phyloP scores from a whole-genome alignment of 2,113 vertebrate species.

The Recurvirostra avosetta region DNA sequence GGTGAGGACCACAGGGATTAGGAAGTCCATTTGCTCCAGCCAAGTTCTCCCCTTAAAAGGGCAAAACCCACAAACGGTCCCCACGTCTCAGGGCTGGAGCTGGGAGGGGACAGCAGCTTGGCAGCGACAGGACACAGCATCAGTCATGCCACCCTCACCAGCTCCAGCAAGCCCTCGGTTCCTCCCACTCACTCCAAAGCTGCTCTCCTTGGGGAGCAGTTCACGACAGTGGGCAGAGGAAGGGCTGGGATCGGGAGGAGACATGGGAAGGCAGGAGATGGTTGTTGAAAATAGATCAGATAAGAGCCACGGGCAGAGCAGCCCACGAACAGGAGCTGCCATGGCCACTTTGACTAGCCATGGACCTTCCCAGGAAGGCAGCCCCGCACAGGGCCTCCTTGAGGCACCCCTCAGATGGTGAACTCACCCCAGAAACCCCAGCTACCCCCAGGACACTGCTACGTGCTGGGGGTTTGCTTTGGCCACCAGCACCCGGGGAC shows the following conservation, averaged over 20 bases:
- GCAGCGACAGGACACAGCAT: not conserved
- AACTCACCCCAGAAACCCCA: fast-evolving
- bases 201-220: not conserved
- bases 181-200: not conserved
- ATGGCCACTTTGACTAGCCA: not conserved
- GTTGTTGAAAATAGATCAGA: constrained; percentile 1
- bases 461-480: fast-evolving
- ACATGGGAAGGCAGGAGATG: not conserved
- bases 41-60: constrained; percentile 64
- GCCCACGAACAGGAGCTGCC: not conserved
- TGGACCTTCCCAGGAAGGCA: not conserved
- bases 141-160: not conserved
- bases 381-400: not conserved
- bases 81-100: not conserved
- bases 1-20: not conserved
- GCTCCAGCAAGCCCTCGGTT: not conserved
- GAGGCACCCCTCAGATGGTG: not conserved
- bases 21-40: not conserved
- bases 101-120: not conserved
- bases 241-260: not conserved
- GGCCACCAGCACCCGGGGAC: not conserved
- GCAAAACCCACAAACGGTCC: constrained; percentile 42
- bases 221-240: not conserved
- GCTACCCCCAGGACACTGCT: fast-evolving
- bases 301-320: constrained; percentile 12